Percentiles rank a stretch among this genome's conserved stretches.
Evolutionary conservation across 1,140 invertebrate genomes (phyloP).

Genomic region (Cydia splendana): DNA sequence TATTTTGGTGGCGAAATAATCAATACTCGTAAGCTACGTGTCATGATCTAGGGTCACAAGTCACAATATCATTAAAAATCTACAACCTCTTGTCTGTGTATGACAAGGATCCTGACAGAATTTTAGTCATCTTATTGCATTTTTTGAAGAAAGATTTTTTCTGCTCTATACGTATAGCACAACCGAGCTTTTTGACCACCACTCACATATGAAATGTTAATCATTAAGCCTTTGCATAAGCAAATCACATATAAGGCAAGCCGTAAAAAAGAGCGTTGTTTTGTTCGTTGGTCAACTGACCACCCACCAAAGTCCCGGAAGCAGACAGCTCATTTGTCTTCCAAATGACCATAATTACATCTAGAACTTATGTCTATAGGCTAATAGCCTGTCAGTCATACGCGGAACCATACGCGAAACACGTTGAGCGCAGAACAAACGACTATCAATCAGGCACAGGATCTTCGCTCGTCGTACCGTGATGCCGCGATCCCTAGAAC

Average conservation of each 20-base stretch:
- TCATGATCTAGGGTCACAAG: background rate
- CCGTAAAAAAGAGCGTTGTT: background rate
- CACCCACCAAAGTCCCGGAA: background rate
- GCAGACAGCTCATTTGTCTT: slow-evolving; percentile 7
- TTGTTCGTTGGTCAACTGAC: background rate
- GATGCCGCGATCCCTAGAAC: slow-evolving; percentile 67
- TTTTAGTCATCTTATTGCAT: too few species aligned
- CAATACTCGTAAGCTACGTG: too few species aligned
- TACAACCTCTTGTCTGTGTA: too few species aligned
- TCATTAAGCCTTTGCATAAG: background rate
- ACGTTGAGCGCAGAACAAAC: slow-evolving; percentile 26
- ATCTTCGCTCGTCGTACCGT: slow-evolving; percentile 72
- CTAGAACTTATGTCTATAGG: slow-evolving; percentile 1
- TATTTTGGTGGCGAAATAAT: too few species aligned
- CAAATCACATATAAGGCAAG: background rate
- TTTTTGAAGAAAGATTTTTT: too few species aligned
- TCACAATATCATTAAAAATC: background rate
- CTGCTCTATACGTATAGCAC: too few species aligned
- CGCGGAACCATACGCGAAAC: slow-evolving; percentile 18
- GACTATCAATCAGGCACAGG: slow-evolving; percentile 65
- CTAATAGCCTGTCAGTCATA: slow-evolving; percentile 17
- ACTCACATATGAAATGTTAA: too few species aligned
- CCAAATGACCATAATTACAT: slow-evolving; percentile 9
- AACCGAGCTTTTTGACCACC: too few species aligned
- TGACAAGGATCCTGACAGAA: too few species aligned